phyloP scores from a whole-genome alignment of 64 coral and sea anemone species.

The Pocillopora verrucosa region DNA sequence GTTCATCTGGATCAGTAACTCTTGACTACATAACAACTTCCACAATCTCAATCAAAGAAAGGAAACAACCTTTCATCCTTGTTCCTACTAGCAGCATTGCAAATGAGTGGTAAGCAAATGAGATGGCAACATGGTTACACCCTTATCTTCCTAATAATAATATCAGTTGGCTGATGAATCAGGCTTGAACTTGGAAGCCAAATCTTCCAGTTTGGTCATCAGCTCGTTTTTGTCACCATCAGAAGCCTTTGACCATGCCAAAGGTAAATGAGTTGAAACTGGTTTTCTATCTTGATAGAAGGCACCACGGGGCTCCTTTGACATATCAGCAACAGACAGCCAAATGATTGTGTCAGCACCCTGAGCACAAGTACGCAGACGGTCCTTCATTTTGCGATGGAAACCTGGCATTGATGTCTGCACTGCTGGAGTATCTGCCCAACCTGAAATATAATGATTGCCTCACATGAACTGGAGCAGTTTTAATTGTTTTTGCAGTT shows the following conservation, averaged over 20 bases:
- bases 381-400: constrained; percentile 69
- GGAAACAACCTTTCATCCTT: no score
- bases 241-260: constrained; percentile 95
- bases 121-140: not conserved
- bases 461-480: no score
- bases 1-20: no score
- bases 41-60: no score
- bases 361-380: constrained; percentile 70
- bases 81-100: not conserved
- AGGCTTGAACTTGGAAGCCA: constrained; percentile 71
- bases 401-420: constrained; percentile 89
- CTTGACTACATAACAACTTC: no score
- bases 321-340: constrained; percentile 77
- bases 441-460: constrained; percentile 55
- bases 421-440: constrained; percentile 98
- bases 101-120: not conserved
- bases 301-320: constrained; percentile 51
- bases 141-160: no score
- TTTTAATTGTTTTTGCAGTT: no score
- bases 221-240: constrained; percentile 54
- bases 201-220: constrained; percentile 61
- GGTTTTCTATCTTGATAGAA: constrained; percentile 92
- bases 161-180: not conserved
- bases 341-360: constrained; percentile 95
- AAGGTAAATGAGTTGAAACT: constrained; percentile 85